Conservation (phyloP, 2,113 vertebrate genomes). For the Polypterus bichir region DNA sequence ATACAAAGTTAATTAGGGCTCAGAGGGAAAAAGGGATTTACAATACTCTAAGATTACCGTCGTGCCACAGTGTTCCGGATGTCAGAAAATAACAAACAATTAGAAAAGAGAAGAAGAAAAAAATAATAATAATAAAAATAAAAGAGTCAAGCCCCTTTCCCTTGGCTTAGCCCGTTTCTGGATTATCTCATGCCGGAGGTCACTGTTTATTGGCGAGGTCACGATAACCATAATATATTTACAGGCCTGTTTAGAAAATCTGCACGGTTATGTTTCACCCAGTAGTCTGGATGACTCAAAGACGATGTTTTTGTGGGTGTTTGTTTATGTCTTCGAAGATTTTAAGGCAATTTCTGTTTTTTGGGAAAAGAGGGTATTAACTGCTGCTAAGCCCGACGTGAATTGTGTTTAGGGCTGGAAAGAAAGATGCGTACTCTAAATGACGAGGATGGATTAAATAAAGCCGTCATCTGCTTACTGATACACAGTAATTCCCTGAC, state of each 20-base stretch:
- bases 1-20: conserved; percentile 7
- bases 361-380: no score
- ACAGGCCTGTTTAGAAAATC: conserved; percentile 40
- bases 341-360: no score
- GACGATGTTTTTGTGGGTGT: background rate
- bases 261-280: conserved; percentile 42
- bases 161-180: conserved; percentile 21
- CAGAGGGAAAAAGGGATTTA: conserved; percentile 4
- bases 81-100: conserved; percentile 10
- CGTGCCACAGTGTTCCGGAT: conserved; percentile 8
- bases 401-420: no score
- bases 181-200: conserved; percentile 42
- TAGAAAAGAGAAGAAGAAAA: no score
- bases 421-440: no score
- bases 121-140: no score
- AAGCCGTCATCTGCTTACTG: no score
- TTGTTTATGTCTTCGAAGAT: background rate
- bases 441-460: no score
- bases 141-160: background rate
- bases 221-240: conserved; percentile 52
- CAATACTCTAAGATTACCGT: conserved; percentile 9
- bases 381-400: no score
- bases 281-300: conserved; percentile 1
- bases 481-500: no score
- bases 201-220: conserved; percentile 57